Evolutionary conservation across 2,888 invertebrate species (phyloP).

Genomic region (Ornithoptera alexandrae): DNA sequence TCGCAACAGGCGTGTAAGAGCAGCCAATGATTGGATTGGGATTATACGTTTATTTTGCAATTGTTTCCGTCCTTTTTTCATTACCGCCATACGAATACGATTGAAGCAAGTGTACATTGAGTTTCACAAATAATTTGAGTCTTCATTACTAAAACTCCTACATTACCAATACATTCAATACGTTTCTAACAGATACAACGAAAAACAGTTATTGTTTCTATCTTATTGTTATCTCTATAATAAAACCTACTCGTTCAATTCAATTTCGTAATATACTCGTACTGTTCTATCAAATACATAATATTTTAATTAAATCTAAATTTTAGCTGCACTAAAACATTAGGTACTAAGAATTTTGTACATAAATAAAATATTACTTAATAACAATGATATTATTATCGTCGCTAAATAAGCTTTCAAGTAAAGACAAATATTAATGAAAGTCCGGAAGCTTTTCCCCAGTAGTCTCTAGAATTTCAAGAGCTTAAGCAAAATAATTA

Average conservation of each 20-base stretch:
- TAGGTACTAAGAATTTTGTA: background rate
- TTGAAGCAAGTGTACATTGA: background rate
- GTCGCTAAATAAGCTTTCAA: background rate
- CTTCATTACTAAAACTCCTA: background rate
- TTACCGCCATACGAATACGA: background rate
- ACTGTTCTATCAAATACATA: too few relatives aligned
- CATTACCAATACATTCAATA: background rate
- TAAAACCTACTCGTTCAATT: too few relatives aligned
- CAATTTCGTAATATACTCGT: too few relatives aligned
- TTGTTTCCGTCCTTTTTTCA: slow-evolving; percentile 2
- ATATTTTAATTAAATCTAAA: too few relatives aligned
- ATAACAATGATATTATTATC: background rate
- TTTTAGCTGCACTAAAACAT: too few relatives aligned
- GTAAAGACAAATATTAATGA: background rate
- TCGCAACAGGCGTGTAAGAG: background rate
- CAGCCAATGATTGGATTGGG: slow-evolving; percentile 1
- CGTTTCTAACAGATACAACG: background rate
- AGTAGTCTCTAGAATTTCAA: background rate
- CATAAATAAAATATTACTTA: background rate
- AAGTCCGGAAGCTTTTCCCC: background rate
- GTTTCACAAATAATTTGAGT: slow-evolving; percentile 2
- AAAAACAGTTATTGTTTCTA: background rate
- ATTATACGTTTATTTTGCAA: slow-evolving; percentile 3
- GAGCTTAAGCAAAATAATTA: background rate
- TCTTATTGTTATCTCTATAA: too few relatives aligned